phyloP scores from a whole-genome alignment of 2,113 vertebrate species.

The Lepisosteus oculatus region DNA sequence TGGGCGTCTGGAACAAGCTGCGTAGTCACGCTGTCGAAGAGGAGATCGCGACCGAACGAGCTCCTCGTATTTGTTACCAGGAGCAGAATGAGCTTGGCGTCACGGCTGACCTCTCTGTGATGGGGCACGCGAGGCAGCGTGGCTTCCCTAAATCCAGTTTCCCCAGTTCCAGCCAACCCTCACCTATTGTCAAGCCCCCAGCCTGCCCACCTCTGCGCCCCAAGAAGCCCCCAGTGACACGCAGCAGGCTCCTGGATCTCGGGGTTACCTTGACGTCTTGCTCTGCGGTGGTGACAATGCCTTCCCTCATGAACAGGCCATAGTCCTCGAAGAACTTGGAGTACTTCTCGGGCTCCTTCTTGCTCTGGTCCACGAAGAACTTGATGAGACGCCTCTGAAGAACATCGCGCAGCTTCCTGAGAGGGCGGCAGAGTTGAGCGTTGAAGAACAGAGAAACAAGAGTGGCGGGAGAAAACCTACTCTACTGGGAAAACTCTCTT shows the following conservation, averaged over 20 bases:
- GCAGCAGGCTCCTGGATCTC: neutral
- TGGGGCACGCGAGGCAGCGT: no score
- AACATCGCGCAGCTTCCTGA: slow-evolving; percentile 87
- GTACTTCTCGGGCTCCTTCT: slow-evolving; percentile 92
- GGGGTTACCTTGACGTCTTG: slow-evolving; percentile 85
- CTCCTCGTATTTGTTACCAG: no score
- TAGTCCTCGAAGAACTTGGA: slow-evolving; percentile 91
- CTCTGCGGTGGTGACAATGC: slow-evolving; percentile 87
- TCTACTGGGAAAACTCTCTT: no score
- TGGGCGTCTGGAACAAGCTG: no score
- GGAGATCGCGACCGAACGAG: no score
- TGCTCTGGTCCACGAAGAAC: slow-evolving; percentile 91
- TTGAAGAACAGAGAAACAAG: neutral
- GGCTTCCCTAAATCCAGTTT: no score
- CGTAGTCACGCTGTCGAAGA: no score
- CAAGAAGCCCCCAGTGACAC: neutral
- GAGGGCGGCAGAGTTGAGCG: neutral
- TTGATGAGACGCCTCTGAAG: slow-evolving; percentile 89
- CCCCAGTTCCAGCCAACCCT: no score
- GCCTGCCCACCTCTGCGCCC: neutral
- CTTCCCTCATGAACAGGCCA: slow-evolving; percentile 90
- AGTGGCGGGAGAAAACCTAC: no score
- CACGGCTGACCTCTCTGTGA: no score
- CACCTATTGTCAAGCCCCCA: neutral
- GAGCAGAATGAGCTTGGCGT: no score